Conservation (phyloP, 2,888 invertebrate genomes). For the Cistogaster globosa region DNA sequence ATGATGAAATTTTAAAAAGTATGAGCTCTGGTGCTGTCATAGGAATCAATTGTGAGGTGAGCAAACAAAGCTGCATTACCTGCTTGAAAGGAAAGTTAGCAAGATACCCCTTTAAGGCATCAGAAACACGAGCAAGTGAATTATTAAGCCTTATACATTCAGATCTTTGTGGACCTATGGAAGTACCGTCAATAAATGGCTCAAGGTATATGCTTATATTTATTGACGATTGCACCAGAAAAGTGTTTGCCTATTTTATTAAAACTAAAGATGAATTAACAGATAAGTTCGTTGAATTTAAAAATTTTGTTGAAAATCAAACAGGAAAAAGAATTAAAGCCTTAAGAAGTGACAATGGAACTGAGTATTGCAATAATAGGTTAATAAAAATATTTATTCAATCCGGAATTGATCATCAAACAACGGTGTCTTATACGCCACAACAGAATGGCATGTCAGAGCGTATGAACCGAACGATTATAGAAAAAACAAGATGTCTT, state of each 20-base stretch:
- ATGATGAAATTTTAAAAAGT: no score
- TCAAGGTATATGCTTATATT: slow-evolving; percentile 1
- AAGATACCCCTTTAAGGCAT: neutral
- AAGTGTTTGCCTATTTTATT: slow-evolving; percentile 11
- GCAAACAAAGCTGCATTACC: neutral
- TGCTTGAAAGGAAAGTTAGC: slow-evolving; percentile 28
- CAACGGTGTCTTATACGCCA: neutral
- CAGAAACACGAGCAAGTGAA: slow-evolving; percentile 1
- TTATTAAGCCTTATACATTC: neutral
- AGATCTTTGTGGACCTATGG: slow-evolving; percentile 17
- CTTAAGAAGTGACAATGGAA: slow-evolving; percentile 21
- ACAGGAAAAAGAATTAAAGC: neutral
- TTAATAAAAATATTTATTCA: neutral
- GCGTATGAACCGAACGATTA: slow-evolving; percentile 17
- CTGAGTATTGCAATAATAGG: neutral
- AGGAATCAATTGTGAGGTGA: no score
- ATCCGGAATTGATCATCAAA: slow-evolving; percentile 9
- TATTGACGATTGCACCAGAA: slow-evolving; percentile 7
- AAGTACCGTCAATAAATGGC: neutral
- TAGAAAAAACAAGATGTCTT: slow-evolving; percentile 14
- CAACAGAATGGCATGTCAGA: slow-evolving; percentile 23
- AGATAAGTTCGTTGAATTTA: slow-evolving; percentile 3
- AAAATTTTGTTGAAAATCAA: slow-evolving; percentile 23
- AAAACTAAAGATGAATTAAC: slow-evolving; percentile 3
- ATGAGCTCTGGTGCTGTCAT: no score